phyloP scores from a whole-genome alignment of 2,113 vertebrate genomes.

The Struthio camelus region DNA sequence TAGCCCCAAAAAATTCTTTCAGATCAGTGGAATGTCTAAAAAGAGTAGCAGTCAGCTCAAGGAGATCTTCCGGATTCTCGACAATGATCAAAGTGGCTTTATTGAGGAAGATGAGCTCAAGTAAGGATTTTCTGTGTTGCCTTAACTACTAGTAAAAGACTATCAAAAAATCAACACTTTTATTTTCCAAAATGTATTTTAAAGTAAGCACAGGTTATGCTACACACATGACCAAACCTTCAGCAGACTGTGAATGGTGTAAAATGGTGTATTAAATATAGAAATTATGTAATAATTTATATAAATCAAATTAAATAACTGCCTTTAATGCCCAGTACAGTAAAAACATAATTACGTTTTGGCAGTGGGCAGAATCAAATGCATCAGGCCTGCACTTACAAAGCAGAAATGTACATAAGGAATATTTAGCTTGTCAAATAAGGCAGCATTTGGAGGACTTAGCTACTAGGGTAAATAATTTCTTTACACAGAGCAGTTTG shows the following conservation, averaged over 20 bases:
- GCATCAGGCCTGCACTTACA: neutral
- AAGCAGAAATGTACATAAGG: neutral
- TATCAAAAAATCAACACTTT: neutral
- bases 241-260: neutral
- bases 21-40: constrained; percentile 90
- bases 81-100: constrained; percentile 93
- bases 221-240: neutral
- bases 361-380: neutral
- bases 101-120: constrained; percentile 93
- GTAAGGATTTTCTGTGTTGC: constrained; percentile 73
- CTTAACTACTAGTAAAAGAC: neutral
- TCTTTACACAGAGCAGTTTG: neutral
- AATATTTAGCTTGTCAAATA: neutral
- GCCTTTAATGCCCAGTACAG: neutral
- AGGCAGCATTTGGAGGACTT: neutral
- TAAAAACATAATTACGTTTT: neutral
- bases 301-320: neutral
- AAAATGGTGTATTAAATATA: neutral
- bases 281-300: neutral
- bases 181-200: neutral
- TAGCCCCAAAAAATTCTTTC: constrained; percentile 94
- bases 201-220: neutral
- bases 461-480: neutral
- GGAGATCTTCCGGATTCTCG: constrained; percentile 90
- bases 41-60: constrained; percentile 89